Evolutionary conservation across 2,797 vertebrate genomes (phyloP).

Genomic region (Denticeps clupeoides): DNA sequence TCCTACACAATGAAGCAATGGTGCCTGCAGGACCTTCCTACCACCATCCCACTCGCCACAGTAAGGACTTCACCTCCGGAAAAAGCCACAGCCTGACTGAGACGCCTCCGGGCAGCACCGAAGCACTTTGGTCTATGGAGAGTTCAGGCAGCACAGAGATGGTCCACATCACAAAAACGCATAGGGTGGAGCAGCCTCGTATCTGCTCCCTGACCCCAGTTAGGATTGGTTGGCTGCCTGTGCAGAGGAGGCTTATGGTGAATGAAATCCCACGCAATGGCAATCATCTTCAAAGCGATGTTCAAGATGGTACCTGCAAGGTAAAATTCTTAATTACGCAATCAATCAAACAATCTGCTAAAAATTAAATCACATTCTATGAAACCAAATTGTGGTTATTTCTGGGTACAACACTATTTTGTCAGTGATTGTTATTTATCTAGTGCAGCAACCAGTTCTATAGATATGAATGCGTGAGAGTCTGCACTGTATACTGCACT

Average conservation of each 20-base stretch:
- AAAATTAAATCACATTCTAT: not conserved
- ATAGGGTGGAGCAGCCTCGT: constrained; percentile 39
- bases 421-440: no score
- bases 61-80: constrained; percentile 28
- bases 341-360: not conserved
- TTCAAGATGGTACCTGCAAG: constrained; percentile 31
- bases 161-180: constrained; percentile 40
- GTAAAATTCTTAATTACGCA: constrained; percentile 33
- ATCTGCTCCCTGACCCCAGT: constrained; percentile 48
- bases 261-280: constrained; percentile 19
- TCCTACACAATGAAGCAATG: constrained; percentile 18
- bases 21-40: not conserved
- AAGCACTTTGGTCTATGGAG: constrained; percentile 35
- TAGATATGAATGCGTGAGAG: no score
- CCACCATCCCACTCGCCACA: constrained; percentile 11
- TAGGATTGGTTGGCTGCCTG: constrained; percentile 58
- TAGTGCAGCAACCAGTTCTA: no score
- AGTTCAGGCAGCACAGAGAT: constrained; percentile 40
- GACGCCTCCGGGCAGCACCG: constrained; percentile 44
- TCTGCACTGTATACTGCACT: no score
- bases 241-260: constrained; percentile 43
- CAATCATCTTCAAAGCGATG: not conserved
- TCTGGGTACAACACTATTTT: no score
- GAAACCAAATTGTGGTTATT: no score
- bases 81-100: constrained; percentile 32